phyloP scores from a whole-genome alignment of 1,140 invertebrate genomes.

The Arctopsyche grandis region DNA sequence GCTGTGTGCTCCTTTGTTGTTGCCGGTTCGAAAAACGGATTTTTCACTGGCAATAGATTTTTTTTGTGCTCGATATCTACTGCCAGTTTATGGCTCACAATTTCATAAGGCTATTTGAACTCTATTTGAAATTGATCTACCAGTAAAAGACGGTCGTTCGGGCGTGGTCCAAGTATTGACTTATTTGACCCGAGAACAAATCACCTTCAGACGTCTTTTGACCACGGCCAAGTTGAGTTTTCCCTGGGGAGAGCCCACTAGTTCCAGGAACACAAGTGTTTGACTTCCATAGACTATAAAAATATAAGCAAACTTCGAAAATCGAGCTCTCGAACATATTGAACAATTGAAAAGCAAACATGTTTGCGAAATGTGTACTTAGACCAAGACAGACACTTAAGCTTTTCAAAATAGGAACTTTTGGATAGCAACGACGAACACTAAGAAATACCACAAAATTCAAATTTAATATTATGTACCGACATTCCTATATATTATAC shows the following conservation, averaged over 20 bases:
- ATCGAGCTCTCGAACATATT: too few species aligned
- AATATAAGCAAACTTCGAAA: too few species aligned
- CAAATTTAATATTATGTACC: too few species aligned
- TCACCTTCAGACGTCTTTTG: conserved; percentile 28
- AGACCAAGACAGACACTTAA: too few species aligned
- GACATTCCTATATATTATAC: too few species aligned
- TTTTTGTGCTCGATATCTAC: not conserved
- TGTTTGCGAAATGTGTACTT: too few species aligned
- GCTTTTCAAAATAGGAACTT: too few species aligned
- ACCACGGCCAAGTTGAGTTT: not conserved
- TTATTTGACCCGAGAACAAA: conserved; percentile 20
- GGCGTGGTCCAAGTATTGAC: not conserved
- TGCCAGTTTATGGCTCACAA: not conserved
- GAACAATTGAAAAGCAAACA: too few species aligned
- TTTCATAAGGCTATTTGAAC: conserved; percentile 7
- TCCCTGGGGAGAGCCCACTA: not conserved
- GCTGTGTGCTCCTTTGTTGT: not conserved
- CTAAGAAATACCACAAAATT: too few species aligned
- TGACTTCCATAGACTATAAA: too few species aligned
- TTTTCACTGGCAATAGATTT: not conserved
- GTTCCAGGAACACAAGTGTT: too few species aligned
- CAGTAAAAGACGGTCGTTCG: not conserved
- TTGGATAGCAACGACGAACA: too few species aligned
- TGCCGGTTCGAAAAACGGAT: not conserved
- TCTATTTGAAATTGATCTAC: conserved; percentile 10